Evolutionary conservation across 2,113 vertebrate species (phyloP).

Genomic region (Lethenteron camtschaticum): DNA sequence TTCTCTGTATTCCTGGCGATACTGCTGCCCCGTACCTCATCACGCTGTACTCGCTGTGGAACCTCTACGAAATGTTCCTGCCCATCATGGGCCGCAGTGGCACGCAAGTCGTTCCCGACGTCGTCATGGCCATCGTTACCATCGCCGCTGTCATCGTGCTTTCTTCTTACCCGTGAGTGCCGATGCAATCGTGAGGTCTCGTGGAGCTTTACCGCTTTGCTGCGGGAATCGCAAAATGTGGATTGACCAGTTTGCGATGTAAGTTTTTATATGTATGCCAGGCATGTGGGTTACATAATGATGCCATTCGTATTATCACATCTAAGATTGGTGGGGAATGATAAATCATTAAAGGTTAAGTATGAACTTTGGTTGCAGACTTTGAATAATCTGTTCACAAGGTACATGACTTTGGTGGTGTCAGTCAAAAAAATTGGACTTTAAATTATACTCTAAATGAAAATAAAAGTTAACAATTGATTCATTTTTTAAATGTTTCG

Average conservation of each 20-base stretch:
- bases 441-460: no score
- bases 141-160: conserved; percentile 42
- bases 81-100: conserved; percentile 84
- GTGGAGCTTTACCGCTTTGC: no score
- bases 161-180: conserved; percentile 68
- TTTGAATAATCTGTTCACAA: no score
- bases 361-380: no score
- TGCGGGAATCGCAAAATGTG: no score
- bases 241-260: conserved; percentile 5
- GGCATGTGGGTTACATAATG: not conserved
- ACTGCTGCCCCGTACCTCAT: conserved; percentile 62
- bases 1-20: conserved; percentile 40
- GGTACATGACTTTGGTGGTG: no score
- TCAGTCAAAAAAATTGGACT: no score
- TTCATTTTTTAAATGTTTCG: no score
- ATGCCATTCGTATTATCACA: not conserved
- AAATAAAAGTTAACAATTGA: no score
- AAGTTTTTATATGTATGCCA: conserved; percentile 8
- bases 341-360: not conserved
- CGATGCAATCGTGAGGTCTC: conserved; percentile 4
- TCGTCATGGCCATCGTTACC: conserved; percentile 49
- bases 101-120: conserved; percentile 66
- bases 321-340: not conserved
- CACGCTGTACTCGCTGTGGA: conserved; percentile 69
- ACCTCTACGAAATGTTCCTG: conserved; percentile 82